A percentile compares a stretch with the other conserved stretches of the same genome.
Conservation (phyloP, 2,113 vertebrate species). For the Megaceryle torquata region DNA sequence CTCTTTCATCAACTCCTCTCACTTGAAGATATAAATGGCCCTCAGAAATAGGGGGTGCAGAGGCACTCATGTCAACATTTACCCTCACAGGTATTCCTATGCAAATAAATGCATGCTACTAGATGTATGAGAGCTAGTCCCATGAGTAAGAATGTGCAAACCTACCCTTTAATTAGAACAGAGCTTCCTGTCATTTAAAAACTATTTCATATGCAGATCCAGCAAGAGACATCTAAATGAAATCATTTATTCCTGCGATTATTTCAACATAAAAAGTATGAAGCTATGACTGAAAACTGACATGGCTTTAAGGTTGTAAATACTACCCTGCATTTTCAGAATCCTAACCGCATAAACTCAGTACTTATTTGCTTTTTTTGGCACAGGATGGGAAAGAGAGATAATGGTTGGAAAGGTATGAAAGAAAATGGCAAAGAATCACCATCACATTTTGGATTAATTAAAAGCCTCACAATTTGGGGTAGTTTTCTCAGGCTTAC, state of each 20-base stretch:
- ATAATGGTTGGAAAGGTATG: not conserved
- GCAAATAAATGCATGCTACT: not conserved
- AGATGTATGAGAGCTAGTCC: not conserved
- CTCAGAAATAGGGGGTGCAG: not conserved
- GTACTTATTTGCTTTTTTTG: not conserved
- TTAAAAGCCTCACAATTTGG: not conserved
- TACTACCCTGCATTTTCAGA: not conserved
- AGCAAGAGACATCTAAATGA: not conserved
- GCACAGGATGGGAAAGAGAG: not conserved
- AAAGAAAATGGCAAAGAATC: not conserved
- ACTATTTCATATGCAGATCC: slow-evolving; percentile 13
- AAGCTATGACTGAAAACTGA: slow-evolving; percentile 24
- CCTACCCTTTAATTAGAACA: not conserved
- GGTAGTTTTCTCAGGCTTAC: not conserved
- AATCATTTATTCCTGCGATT: slow-evolving; percentile 21
- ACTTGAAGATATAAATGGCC: not conserved
- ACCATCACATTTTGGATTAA: not conserved
- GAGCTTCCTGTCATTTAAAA: not conserved
- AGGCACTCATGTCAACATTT: not conserved
- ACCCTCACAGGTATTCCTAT: not conserved
- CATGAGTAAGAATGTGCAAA: not conserved
- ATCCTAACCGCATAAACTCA: not conserved
- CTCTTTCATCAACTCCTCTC: not conserved
- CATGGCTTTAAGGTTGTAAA: not conserved
- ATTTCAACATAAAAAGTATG: slow-evolving; percentile 1